Evolutionary conservation across 2,113 vertebrate genomes (phyloP).

Genomic region (Alouatta palliata): DNA sequence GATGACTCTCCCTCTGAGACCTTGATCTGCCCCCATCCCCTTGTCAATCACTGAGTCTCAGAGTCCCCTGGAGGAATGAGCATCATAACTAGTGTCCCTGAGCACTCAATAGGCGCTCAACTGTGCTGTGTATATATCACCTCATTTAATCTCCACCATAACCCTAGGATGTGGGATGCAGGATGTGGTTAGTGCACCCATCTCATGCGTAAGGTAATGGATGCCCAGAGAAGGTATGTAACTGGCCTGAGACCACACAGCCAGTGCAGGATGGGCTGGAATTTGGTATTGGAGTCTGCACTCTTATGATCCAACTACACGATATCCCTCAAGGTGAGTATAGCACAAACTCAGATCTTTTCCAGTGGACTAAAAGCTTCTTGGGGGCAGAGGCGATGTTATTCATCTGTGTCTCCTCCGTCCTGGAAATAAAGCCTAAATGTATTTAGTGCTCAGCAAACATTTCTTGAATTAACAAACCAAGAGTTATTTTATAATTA

Average conservation of each 20-base stretch:
- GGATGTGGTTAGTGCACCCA: background rate
- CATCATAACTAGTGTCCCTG: background rate
- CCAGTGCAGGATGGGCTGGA: background rate
- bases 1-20: background rate
- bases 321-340: background rate
- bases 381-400: background rate
- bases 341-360: background rate
- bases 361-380: background rate
- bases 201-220: background rate
- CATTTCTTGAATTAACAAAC: background rate
- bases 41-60: background rate
- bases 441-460: background rate
- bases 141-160: background rate
- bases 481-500: background rate
- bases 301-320: no score
- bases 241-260: background rate
- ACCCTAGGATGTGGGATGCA: accelerated
- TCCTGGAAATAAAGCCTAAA: no score
- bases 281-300: background rate
- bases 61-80: background rate
- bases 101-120: background rate
- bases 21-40: background rate
- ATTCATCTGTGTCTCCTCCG: background rate
- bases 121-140: background rate
- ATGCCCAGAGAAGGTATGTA: background rate